A percentile compares a stretch with the other conserved stretches of the same genome.
Evolutionary conservation across 2,888 invertebrate species (phyloP).

Genomic region (Rugalucina vietnamica): DNA sequence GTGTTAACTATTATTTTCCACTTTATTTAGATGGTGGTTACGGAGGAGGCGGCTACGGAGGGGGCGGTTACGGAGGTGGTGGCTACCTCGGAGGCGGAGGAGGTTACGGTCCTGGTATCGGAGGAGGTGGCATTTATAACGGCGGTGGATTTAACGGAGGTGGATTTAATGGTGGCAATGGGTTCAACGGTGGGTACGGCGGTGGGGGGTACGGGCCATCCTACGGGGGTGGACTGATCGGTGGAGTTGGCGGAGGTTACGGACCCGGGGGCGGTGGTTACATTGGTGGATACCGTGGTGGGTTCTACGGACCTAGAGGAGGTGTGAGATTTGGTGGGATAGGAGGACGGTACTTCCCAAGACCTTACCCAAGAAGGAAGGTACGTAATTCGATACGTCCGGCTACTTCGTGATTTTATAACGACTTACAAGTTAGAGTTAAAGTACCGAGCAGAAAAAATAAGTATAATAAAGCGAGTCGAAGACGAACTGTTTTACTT

Average conservation of each 20-base stretch:
- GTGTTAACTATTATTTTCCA: too few species aligned
- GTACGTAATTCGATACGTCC: too few species aligned
- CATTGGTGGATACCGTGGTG: background rate
- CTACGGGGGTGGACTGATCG: background rate
- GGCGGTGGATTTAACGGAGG: background rate
- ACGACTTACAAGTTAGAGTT: too few species aligned
- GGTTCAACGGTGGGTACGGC: constrained; percentile 9
- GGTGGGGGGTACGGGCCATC: background rate
- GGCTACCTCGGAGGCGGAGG: constrained; percentile 9
- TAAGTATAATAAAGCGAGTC: too few species aligned
- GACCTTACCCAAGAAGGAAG: too few species aligned
- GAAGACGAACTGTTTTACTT: too few species aligned
- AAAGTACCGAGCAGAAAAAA: too few species aligned
- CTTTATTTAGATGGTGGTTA: too few species aligned
- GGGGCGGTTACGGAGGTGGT: constrained; percentile 20
- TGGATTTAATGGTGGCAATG: background rate
- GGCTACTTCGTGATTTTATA: too few species aligned
- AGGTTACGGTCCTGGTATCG: background rate
- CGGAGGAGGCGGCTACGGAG: constrained; percentile 5
- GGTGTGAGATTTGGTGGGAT: background rate
- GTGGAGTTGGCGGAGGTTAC: constrained; percentile 1
- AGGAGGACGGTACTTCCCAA: background rate
- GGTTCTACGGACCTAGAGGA: background rate
- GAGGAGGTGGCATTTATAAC: background rate
- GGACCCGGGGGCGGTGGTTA: background rate